These are phyloP conservation scores for Rhinichthys klamathensis DNA, from an alignment of 2,113 vertebrate genomes.

Conservation along the genomic window DNA sequence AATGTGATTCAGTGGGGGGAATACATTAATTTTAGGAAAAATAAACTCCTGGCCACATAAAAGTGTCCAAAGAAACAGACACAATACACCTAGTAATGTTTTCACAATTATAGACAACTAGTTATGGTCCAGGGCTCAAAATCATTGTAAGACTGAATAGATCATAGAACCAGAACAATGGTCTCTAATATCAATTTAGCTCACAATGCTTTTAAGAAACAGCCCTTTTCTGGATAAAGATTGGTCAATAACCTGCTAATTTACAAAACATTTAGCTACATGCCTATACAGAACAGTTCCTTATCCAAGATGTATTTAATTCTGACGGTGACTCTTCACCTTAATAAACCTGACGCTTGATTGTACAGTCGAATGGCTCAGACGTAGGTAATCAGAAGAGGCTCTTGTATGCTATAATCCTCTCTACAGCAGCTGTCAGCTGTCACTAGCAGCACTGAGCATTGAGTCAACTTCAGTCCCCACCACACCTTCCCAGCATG, in stretches of 20 bases:
- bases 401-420: slow-evolving; percentile 40
- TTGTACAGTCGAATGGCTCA: slow-evolving; percentile 19
- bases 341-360: background rate
- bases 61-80: background rate
- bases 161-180: too few species aligned
- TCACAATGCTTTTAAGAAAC: too few species aligned
- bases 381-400: slow-evolving; percentile 31
- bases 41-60: background rate
- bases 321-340: background rate
- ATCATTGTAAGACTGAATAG: too few species aligned
- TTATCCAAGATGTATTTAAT: background rate
- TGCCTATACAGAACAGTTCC: background rate
- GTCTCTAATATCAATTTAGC: too few species aligned
- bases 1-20: background rate
- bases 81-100: background rate
- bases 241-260: background rate
- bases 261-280: background rate
- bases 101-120: background rate
- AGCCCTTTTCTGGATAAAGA: background rate
- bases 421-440: slow-evolving; percentile 56
- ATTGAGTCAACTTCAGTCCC: slow-evolving; percentile 29
- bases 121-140: background rate
- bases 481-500: slow-evolving; percentile 44
- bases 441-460: slow-evolving; percentile 52
- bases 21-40: background rate